These are phyloP conservation scores for Crotalus viridis DNA, from an alignment of 2,113 vertebrate species.

Conservation along the genomic window DNA sequence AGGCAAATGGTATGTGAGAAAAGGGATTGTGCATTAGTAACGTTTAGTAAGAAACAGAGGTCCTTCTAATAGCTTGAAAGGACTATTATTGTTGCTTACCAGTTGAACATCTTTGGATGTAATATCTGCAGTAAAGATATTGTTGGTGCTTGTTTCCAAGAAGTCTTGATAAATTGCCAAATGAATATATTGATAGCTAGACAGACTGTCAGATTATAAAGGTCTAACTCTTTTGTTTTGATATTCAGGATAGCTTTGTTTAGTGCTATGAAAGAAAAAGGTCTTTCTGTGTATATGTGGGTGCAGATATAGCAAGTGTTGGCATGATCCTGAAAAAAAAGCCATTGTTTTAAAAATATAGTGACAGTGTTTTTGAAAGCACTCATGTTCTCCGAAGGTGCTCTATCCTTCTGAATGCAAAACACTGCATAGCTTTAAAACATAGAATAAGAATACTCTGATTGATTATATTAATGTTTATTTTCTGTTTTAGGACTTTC, in stretches of 20 bases:
- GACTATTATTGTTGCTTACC: background rate
- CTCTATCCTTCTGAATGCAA: background rate
- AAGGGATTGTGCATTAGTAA: background rate
- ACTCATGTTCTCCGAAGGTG: background rate
- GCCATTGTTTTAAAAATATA: background rate
- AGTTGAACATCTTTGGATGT: background rate
- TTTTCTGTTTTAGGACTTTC: constrained; percentile 83
- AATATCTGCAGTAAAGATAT: background rate
- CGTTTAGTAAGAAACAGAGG: background rate
- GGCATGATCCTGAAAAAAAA: background rate
- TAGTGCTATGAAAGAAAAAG: background rate
- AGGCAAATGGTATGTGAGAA: background rate
- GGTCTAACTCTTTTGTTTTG: background rate
- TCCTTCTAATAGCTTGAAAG: background rate
- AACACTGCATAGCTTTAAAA: background rate
- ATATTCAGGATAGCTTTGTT: background rate
- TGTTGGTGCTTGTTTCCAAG: background rate
- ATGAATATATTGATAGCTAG: background rate
- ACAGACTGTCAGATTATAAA: background rate
- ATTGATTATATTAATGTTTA: constrained; percentile 31
- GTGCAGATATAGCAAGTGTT: background rate
- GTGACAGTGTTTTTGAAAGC: background rate
- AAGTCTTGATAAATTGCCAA: background rate
- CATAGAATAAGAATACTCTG: background rate
- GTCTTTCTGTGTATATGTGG: background rate